These are phyloP conservation scores for Maccullochella peelii DNA, from an alignment of 2,113 vertebrate species.

Conservation along the genomic window DNA sequence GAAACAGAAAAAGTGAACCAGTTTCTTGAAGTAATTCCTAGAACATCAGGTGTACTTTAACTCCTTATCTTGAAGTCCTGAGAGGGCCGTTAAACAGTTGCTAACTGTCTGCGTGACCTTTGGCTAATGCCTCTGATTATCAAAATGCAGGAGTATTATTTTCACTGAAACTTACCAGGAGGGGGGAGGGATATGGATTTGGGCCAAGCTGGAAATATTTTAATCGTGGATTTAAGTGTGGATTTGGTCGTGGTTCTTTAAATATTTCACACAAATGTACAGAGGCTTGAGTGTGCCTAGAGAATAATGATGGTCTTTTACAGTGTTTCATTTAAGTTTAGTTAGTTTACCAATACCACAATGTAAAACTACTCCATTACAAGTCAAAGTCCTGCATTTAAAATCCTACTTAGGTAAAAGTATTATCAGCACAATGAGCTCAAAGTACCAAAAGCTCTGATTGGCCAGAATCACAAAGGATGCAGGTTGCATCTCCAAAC, in stretches of 20 bases:
- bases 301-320: background rate
- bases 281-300: too few species aligned
- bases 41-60: conserved; percentile 31
- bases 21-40: background rate
- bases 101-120: background rate
- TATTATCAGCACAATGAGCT: background rate
- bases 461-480: background rate
- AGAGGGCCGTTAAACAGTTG: conserved; percentile 39
- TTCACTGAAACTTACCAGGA: background rate
- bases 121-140: background rate
- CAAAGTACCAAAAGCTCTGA: background rate
- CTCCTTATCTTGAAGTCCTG: conserved; percentile 40
- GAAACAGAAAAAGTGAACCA: background rate
- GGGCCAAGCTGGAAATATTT: background rate
- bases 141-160: background rate
- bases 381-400: background rate
- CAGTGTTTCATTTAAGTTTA: background rate
- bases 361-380: too few species aligned
- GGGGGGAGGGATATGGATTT: background rate
- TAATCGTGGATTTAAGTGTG: background rate
- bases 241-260: background rate
- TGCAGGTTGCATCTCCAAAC: background rate
- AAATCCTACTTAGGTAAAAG: background rate
- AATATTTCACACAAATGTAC: background rate
- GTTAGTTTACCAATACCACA: background rate